Evolutionary conservation across 1,140 invertebrate species (phyloP).

Genomic region (Orchestia grillus): DNA sequence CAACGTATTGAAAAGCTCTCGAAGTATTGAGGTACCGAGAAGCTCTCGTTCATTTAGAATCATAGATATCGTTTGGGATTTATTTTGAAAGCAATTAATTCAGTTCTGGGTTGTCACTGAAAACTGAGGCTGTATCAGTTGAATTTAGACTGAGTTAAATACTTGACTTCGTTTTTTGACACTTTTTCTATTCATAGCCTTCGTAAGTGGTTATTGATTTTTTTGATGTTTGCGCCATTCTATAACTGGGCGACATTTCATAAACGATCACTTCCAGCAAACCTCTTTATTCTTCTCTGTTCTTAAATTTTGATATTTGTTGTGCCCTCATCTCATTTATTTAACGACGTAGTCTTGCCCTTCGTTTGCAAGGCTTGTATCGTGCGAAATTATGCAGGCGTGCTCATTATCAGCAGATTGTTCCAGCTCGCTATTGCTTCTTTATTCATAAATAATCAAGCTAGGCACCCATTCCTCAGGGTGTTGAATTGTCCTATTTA

Average conservation of each 20-base stretch:
- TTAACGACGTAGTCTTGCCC: background rate
- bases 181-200: no score
- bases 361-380: background rate
- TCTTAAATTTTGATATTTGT: background rate
- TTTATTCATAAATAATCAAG: background rate
- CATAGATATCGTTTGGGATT: no score
- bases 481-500: background rate
- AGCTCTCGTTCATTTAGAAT: no score
- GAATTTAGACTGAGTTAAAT: no score
- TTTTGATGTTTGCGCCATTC: background rate
- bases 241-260: background rate
- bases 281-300: no score
- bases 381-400: background rate
- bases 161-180: no score
- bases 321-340: background rate
- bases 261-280: background rate
- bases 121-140: background rate
- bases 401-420: background rate
- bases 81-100: background rate
- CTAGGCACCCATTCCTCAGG: background rate
- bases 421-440: background rate
- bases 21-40: no score
- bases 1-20: no score
- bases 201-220: no score
- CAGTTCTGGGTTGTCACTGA: background rate